Conservation (phyloP, 1,140 invertebrate species). For the Zaprionus camerounensis region DNA sequence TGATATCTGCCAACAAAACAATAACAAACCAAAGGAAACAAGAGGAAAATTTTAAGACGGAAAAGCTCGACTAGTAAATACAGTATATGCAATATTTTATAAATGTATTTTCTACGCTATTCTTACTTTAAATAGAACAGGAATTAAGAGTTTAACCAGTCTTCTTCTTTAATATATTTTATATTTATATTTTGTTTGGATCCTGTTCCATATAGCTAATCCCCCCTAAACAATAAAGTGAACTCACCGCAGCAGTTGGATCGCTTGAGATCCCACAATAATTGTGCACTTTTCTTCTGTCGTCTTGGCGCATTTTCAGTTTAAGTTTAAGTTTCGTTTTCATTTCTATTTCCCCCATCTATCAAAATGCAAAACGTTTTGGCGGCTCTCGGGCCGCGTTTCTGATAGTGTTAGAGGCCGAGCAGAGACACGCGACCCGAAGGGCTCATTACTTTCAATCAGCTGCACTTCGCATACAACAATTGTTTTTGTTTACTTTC, state of each 20-base stretch:
- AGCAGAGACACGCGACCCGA: constrained; percentile 7
- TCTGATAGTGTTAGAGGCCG: constrained; percentile 14
- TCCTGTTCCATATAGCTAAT: neutral
- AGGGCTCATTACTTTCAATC: constrained; percentile 65
- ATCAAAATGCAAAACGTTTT: constrained; percentile 39
- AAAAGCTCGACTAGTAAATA: neutral
- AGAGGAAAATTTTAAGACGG: neutral
- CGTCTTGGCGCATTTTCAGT: constrained; percentile 50
- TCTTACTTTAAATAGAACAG: neutral
- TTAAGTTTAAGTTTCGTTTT: constrained; percentile 48
- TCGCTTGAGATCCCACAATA: constrained; percentile 26
- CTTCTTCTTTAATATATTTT: neutral
- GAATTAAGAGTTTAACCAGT: neutral
- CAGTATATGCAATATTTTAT: neutral
- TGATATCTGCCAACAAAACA: constrained; percentile 46
- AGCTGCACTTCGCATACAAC: constrained; percentile 30
- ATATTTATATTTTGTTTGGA: neutral
- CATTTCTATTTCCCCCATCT: constrained; percentile 43
- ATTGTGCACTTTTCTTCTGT: constrained; percentile 40
- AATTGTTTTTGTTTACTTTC: constrained; percentile 43
- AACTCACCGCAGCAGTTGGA: constrained; percentile 20
- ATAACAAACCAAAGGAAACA: constrained; percentile 20
- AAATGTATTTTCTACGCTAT: neutral
- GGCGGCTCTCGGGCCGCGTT: constrained; percentile 35
- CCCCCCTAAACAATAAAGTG: neutral